These are phyloP conservation scores for Indicator indicator DNA, from an alignment of 2,113 vertebrate genomes.

Conservation along the genomic window DNA sequence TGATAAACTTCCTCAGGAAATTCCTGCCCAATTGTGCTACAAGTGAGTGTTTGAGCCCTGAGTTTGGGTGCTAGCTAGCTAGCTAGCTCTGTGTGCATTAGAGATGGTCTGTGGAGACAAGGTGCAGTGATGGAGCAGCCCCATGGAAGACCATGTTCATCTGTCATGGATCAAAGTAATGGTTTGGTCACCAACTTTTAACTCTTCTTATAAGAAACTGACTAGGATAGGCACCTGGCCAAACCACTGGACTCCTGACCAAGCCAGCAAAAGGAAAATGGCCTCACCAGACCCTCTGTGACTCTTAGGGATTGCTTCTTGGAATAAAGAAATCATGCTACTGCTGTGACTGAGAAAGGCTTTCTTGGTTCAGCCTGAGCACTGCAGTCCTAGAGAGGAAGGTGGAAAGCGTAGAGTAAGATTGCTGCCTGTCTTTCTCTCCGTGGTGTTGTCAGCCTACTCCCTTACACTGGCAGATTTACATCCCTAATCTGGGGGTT, in stretches of 20 bases:
- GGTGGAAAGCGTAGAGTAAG: not conserved
- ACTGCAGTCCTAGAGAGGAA: not conserved
- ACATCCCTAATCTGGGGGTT: not conserved
- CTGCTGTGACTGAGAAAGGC: not conserved
- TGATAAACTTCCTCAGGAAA: not conserved
- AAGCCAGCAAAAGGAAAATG: not conserved
- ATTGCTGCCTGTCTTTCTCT: not conserved
- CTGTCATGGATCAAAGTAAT: not conserved
- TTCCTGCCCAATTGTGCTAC: not conserved
- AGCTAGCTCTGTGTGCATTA: not conserved
- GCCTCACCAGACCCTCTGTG: not conserved
- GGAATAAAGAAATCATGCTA: not conserved
- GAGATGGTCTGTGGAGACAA: not conserved
- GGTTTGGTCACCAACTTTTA: not conserved
- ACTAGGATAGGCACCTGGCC: not conserved
- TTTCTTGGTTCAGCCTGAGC: not conserved
- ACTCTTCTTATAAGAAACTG: not conserved
- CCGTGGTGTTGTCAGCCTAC: accelerated
- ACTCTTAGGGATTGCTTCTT: not conserved
- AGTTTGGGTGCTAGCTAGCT: not conserved
- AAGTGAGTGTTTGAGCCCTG: not conserved
- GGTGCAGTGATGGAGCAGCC: not conserved
- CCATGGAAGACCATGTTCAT: not conserved
- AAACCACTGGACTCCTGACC: not conserved
- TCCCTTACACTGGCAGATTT: not conserved